phyloP scores from a whole-genome alignment of 2,797 vertebrate species.

The Danio aesculapii region DNA sequence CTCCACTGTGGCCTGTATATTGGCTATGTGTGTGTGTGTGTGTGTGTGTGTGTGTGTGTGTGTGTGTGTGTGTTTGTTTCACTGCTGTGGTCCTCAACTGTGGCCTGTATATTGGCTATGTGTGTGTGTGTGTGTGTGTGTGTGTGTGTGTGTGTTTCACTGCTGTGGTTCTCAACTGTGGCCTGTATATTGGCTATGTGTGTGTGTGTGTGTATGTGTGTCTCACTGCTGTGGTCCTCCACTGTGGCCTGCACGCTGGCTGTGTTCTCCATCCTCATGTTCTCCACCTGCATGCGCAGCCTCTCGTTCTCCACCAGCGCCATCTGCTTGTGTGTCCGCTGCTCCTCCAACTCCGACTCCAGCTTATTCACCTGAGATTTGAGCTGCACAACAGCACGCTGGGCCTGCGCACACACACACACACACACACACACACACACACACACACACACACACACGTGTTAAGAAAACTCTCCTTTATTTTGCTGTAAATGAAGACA shows the following conservation, averaged over 20 bases:
- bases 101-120: too few species aligned
- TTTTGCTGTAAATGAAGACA: neutral
- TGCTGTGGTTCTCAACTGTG: too few species aligned
- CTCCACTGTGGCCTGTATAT: too few species aligned
- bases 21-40: too few species aligned
- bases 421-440: too few species aligned
- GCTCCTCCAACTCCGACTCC: constrained; percentile 76
- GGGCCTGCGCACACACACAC: constrained; percentile 67
- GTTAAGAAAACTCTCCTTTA: neutral
- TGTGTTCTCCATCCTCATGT: constrained; percentile 79
- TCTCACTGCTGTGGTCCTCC: constrained; percentile 92
- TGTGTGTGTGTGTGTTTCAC: too few species aligned
- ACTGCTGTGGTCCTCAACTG: too few species aligned
- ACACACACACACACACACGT: neutral
- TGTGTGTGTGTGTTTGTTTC: too few species aligned
- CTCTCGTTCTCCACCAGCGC: constrained; percentile 89
- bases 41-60: too few species aligned
- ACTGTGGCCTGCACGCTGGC: constrained; percentile 89
- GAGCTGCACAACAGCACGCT: constrained; percentile 73
- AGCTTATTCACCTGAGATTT: constrained; percentile 76
- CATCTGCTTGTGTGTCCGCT: constrained; percentile 85
- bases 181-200: too few species aligned
- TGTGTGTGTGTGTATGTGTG: neutral
- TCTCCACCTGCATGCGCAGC: constrained; percentile 88
- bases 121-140: too few species aligned